These are phyloP conservation scores for Carcharodon carcharias DNA, from an alignment of 2,797 vertebrate species.

Conservation along the genomic window DNA sequence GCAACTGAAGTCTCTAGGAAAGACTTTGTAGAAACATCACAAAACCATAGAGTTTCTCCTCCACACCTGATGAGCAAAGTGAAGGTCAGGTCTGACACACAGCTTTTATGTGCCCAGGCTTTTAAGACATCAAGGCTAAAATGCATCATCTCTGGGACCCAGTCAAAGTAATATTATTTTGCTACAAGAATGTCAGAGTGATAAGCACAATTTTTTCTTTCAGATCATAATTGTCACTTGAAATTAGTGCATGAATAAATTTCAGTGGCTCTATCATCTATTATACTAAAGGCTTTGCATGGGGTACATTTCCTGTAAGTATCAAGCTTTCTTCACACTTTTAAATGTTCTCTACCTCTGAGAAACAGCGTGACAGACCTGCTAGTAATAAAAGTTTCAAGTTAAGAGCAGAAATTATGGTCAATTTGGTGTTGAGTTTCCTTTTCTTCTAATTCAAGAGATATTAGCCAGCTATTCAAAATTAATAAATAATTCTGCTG, in stretches of 20 bases:
- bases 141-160: not conserved
- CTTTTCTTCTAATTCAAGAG: not conserved
- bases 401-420: not conserved
- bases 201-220: not conserved
- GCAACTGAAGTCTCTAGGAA: not conserved
- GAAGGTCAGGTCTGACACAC: conserved; percentile 35
- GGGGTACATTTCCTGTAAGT: not conserved
- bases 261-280: not conserved
- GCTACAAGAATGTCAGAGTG: not conserved
- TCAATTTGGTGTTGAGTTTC: not conserved
- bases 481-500: not conserved
- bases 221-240: not conserved
- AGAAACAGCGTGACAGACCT: not conserved
- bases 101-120: conserved; percentile 4
- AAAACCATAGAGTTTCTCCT: conserved; percentile 6
- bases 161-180: not conserved
- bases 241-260: not conserved
- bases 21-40: not conserved
- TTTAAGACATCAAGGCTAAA: not conserved
- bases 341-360: not conserved
- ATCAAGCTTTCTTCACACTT: not conserved
- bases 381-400: not conserved
- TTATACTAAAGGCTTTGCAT: not conserved
- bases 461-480: not conserved
- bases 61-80: not conserved